A percentile compares a stretch with the other conserved stretches of the same genome.
Evolutionary conservation across 2,888 invertebrate species (phyloP).

Genomic region (Drosophila austrosaltans): DNA sequence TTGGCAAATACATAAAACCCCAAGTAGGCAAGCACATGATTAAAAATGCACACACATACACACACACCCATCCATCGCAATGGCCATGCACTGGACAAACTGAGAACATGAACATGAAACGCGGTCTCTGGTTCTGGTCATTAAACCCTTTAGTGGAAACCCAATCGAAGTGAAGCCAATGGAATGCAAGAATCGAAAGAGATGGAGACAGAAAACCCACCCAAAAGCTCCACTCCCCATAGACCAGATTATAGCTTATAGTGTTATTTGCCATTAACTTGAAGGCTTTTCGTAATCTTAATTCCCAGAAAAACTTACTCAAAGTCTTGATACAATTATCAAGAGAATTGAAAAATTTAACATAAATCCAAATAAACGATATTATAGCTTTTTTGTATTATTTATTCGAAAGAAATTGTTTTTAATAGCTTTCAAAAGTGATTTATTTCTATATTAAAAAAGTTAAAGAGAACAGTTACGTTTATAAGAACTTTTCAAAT

Average conservation of each 20-base stretch:
- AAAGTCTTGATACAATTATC: not conserved
- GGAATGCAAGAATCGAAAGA: conserved; percentile 22
- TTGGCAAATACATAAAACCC: conserved; percentile 43
- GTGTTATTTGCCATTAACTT: conserved; percentile 41
- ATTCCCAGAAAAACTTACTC: conserved; percentile 31
- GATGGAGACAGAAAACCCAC: not conserved
- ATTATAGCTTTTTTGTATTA: too few species aligned
- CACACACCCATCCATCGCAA: conserved; percentile 15
- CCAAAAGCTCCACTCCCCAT: conserved; percentile 5
- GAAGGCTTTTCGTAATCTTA: conserved; percentile 2
- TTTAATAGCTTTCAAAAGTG: too few species aligned
- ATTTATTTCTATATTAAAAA: too few species aligned
- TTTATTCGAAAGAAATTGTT: too few species aligned
- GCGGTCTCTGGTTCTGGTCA: conserved; percentile 43
- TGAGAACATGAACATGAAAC: conserved; percentile 29
- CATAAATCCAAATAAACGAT: not conserved
- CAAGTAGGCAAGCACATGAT: conserved; percentile 75
- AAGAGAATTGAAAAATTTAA: not conserved
- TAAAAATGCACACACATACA: conserved; percentile 65
- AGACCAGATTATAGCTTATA: conserved; percentile 28
- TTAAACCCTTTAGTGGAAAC: conserved; percentile 48
- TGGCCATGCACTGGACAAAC: not conserved
- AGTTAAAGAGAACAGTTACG: too few species aligned
- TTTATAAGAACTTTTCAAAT: too few species aligned
- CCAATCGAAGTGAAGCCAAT: conserved; percentile 41